Evolutionary conservation across 2,797 vertebrate species (phyloP).

Genomic region (Melanotaenia trifasciata): DNA sequence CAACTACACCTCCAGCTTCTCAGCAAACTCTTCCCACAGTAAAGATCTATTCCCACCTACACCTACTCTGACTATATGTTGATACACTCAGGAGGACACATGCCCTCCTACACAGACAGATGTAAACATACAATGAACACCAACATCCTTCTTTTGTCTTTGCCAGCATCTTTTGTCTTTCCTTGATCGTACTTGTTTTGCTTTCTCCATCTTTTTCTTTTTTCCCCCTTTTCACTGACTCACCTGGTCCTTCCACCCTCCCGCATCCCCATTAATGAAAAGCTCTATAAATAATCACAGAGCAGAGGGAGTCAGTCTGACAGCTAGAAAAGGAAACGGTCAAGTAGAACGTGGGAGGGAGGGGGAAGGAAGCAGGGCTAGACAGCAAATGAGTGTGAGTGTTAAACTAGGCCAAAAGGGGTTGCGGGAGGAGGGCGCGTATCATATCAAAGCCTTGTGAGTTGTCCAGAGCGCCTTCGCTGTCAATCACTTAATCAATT

Average conservation of each 20-base stretch:
- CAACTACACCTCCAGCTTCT: constrained; percentile 52
- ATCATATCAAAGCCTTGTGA: constrained; percentile 51
- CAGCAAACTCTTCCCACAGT: constrained; percentile 55
- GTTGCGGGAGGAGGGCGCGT: constrained; percentile 35
- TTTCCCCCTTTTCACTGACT: not conserved
- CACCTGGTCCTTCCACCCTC: constrained; percentile 29
- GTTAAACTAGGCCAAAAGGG: constrained; percentile 62
- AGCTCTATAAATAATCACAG: constrained; percentile 65
- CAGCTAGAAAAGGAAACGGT: constrained; percentile 27
- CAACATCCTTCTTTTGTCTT: constrained; percentile 19
- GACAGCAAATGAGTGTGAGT: constrained; percentile 25
- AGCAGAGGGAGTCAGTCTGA: constrained; percentile 34
- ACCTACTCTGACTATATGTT: constrained; percentile 59
- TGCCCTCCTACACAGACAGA: constrained; percentile 47
- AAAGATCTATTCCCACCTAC: constrained; percentile 61
- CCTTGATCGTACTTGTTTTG: constrained; percentile 6
- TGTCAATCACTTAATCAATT: constrained; percentile 71
- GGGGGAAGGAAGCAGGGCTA: constrained; percentile 43
- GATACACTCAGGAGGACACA: constrained; percentile 46
- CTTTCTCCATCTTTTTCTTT: not conserved
- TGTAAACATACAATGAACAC: constrained; percentile 57
- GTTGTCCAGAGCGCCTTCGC: constrained; percentile 35
- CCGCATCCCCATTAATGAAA: constrained; percentile 63
- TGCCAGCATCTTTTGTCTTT: constrained; percentile 4
- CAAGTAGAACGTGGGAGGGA: constrained; percentile 53